These are phyloP conservation scores for Knipowitschia caucasica DNA, from an alignment of 2,797 vertebrate genomes.

Conservation along the genomic window DNA sequence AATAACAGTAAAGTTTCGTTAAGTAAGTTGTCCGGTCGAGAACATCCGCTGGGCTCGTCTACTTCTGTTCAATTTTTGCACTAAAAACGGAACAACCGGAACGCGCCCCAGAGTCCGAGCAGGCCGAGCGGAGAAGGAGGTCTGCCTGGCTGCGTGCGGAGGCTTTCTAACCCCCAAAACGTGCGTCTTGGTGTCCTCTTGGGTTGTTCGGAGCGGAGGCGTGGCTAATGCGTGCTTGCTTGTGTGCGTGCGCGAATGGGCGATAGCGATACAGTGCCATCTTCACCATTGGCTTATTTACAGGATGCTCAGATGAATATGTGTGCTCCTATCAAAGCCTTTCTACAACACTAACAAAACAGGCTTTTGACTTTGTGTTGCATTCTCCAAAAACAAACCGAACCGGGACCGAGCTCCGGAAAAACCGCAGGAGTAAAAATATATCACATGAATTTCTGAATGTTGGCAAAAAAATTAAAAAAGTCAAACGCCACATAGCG, in stretches of 20 bases:
- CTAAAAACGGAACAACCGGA: slow-evolving; percentile 68
- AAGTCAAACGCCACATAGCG: slow-evolving; percentile 76
- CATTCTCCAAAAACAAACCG: slow-evolving; percentile 27
- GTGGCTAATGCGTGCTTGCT: slow-evolving; percentile 8
- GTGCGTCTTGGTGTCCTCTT: slow-evolving; percentile 15
- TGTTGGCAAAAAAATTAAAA: slow-evolving; percentile 35
- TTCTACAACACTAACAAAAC: slow-evolving; percentile 14
- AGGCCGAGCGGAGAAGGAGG: slow-evolving; percentile 28
- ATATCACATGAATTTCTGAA: slow-evolving; percentile 36
- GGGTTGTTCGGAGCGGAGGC: too few species aligned
- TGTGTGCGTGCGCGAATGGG: slow-evolving; percentile 13
- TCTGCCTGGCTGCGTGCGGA: slow-evolving; percentile 38
- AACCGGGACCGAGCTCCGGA: slow-evolving; percentile 65
- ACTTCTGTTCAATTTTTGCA: slow-evolving; percentile 81
- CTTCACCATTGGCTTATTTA: slow-evolving; percentile 44
- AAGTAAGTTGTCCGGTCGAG: slow-evolving; percentile 63
- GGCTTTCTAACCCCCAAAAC: slow-evolving; percentile 40
- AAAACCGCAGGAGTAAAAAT: slow-evolving; percentile 48
- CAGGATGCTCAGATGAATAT: slow-evolving; percentile 49
- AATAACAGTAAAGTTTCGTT: slow-evolving; percentile 74
- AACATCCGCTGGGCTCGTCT: slow-evolving; percentile 59
- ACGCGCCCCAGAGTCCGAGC: slow-evolving; percentile 25
- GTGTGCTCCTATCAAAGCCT: slow-evolving; percentile 38
- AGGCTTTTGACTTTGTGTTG: slow-evolving; percentile 28
- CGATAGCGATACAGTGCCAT: slow-evolving; percentile 44